phyloP scores from a whole-genome alignment of 2,113 vertebrate genomes.

The Cheirogaleus medius region DNA sequence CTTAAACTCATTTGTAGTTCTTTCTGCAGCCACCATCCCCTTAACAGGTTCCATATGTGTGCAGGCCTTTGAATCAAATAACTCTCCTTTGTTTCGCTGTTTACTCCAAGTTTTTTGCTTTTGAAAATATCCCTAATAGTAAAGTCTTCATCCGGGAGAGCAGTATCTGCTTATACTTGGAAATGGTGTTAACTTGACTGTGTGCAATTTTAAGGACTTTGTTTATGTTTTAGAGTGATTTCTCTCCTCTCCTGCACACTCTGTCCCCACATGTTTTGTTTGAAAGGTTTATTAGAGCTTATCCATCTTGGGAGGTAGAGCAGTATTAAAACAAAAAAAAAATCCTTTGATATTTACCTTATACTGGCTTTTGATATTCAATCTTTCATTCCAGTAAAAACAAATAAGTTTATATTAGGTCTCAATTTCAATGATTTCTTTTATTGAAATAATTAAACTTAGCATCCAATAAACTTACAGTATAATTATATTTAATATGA shows the following conservation, averaged over 20 bases:
- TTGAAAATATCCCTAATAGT: constrained; percentile 50
- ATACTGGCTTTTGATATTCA: not conserved
- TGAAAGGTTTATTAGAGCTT: constrained; percentile 49
- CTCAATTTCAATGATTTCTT: constrained; percentile 17
- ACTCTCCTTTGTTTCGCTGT: constrained; percentile 53
- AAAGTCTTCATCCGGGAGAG: not conserved
- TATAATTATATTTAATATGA: constrained; percentile 21
- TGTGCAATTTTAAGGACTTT: constrained; percentile 26
- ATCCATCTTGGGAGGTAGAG: constrained; percentile 44
- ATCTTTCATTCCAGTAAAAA: constrained; percentile 1
- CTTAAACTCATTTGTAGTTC: constrained; percentile 68
- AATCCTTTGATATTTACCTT: constrained; percentile 34
- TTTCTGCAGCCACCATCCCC: constrained; percentile 57
- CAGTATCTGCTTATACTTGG: constrained; percentile 48
- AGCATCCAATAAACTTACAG: not conserved
- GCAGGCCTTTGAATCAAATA: constrained; percentile 45
- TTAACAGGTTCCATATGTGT: constrained; percentile 78
- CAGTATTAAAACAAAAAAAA: constrained; percentile 40
- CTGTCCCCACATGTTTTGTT: not conserved
- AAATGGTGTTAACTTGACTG: constrained; percentile 37
- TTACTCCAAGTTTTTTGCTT: constrained; percentile 54
- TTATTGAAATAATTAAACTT: constrained; percentile 44
- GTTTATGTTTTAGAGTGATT: constrained; percentile 45
- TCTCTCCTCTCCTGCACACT: not conserved
- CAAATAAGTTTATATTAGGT: constrained; percentile 22